A percentile compares a stretch with the other conserved stretches of the same genome.
Evolutionary conservation across 2,888 invertebrate genomes (phyloP).

Genomic region (Didymodactylos carnosus): DNA sequence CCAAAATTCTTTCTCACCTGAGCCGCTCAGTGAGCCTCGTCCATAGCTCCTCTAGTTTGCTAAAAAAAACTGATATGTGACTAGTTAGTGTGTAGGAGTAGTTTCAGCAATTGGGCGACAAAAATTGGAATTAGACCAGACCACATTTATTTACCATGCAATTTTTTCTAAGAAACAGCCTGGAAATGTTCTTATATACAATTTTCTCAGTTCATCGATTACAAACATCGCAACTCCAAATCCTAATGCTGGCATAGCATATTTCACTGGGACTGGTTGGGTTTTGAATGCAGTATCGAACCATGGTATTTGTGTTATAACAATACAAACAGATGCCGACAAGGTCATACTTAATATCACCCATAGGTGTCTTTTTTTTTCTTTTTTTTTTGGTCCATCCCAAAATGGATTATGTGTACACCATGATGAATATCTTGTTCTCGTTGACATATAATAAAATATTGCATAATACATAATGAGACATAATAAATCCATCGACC

Average conservation of each 20-base stretch:
- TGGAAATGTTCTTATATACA: not conserved
- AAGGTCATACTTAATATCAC: not conserved
- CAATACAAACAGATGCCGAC: not conserved
- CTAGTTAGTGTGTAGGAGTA: too few relatives aligned
- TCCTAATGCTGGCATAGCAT: conserved; percentile 3
- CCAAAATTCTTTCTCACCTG: too few relatives aligned
- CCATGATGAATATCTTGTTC: conserved; percentile 1
- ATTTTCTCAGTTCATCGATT: conserved; percentile 6
- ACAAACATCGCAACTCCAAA: conserved; percentile 1
- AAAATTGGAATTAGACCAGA: too few relatives aligned
- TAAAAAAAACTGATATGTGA: too few relatives aligned
- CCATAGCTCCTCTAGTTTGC: too few relatives aligned
- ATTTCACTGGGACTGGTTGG: not conserved
- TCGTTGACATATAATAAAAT: conserved; percentile 1
- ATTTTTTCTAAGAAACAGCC: not conserved
- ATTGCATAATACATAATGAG: conserved; percentile 3
- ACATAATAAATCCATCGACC: conserved; percentile 7
- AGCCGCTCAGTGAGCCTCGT: too few relatives aligned
- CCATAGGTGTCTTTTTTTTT: not conserved
- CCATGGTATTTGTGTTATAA: not conserved
- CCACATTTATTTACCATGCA: not conserved
- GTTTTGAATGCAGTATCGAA: conserved; percentile 3
- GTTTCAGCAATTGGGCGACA: too few relatives aligned
- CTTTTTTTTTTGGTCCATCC: too few relatives aligned
- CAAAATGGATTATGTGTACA: not conserved